These are phyloP conservation scores for Drosophila pseudoobscura DNA, from an alignment of 1,140 invertebrate species.

Conservation along the genomic window DNA sequence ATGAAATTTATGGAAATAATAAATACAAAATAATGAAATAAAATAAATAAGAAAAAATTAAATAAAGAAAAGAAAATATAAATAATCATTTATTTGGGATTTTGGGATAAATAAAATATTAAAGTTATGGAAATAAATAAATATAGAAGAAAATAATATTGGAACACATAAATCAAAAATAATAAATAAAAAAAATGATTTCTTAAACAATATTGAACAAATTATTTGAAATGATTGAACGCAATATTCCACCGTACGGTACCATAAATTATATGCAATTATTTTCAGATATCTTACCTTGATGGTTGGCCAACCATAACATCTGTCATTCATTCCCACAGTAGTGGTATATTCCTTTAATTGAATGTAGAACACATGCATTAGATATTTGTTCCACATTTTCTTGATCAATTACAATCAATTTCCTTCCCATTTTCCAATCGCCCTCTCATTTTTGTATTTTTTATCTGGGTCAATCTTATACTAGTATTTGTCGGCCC, in stretches of 20 bases:
- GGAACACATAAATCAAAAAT: too few species aligned
- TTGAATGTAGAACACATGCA: too few species aligned
- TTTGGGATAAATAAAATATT: background rate
- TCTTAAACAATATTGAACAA: background rate
- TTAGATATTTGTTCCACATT: slow-evolving; percentile 17
- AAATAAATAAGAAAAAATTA: background rate
- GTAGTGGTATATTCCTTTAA: too few species aligned
- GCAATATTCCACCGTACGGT: too few species aligned
- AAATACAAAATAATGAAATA: background rate
- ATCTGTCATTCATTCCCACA: too few species aligned
- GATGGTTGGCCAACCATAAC: too few species aligned
- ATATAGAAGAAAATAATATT: slow-evolving; percentile 13
- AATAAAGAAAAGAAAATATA: background rate
- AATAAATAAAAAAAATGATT: background rate
- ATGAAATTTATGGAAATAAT: slow-evolving; percentile 17
- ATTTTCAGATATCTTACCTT: too few species aligned
- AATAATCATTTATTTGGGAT: too few species aligned
- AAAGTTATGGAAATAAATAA: background rate
- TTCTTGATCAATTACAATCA: slow-evolving; percentile 51
- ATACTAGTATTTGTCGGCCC: slow-evolving; percentile 21
- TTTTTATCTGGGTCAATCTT: slow-evolving; percentile 48
- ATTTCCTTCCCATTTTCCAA: slow-evolving; percentile 35
- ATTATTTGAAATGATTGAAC: too few species aligned
- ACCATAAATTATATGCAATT: too few species aligned
- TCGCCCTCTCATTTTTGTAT: slow-evolving; percentile 43